phyloP scores from a whole-genome alignment of 2,113 vertebrate genomes.

The Delphinus delphis region DNA sequence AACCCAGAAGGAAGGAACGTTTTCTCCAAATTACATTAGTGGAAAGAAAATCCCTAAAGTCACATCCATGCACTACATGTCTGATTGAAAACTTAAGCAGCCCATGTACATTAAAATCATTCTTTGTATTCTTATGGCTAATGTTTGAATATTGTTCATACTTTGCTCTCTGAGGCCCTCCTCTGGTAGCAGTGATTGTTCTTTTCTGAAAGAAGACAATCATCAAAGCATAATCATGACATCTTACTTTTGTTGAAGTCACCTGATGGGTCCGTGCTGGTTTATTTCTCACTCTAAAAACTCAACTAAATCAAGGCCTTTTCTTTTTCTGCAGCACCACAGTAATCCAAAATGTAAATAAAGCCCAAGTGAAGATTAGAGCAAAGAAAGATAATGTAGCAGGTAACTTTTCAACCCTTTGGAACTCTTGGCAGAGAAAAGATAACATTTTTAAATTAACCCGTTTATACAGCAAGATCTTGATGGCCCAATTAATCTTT shows the following conservation, averaged over 20 bases:
- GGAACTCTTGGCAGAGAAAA: not conserved
- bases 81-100: not conserved
- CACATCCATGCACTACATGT: not conserved
- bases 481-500: not conserved
- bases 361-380: slow-evolving; percentile 97
- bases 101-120: not conserved
- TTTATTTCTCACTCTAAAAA: slow-evolving; percentile 24
- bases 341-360: slow-evolving; percentile 99
- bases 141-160: not conserved
- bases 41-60: not conserved
- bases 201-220: slow-evolving; percentile 18
- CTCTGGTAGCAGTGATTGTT: not conserved
- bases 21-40: not conserved
- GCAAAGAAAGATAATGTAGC: slow-evolving; percentile 99
- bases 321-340: slow-evolving; percentile 90
- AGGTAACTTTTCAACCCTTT: slow-evolving; percentile 83
- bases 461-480: not conserved
- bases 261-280: not conserved
- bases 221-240: not conserved
- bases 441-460: not conserved
- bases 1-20: not conserved
- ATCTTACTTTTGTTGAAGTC: not conserved
- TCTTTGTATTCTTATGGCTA: not conserved
- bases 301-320: not conserved
- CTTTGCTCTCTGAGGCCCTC: not conserved